Evolutionary conservation across 1,140 invertebrate species (phyloP).

Genomic region (Tetragonula clypearis): DNA sequence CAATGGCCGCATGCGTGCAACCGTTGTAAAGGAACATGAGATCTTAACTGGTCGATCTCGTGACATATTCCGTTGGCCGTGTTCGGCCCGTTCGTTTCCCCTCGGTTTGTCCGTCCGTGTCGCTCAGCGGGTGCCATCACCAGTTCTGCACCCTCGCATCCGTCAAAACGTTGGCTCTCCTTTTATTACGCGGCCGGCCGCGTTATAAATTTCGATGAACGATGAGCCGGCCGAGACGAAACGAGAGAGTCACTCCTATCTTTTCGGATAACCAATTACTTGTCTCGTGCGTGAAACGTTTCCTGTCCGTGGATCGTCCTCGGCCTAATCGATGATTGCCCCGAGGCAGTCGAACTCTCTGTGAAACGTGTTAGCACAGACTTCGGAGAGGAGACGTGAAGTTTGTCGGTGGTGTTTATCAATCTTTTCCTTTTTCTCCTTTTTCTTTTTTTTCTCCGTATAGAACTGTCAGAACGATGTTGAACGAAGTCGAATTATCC

Average conservation of each 20-base stretch:
- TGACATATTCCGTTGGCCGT: constrained; percentile 70
- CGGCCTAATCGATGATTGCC: constrained; percentile 10
- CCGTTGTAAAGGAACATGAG: constrained; percentile 72
- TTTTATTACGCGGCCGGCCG: constrained; percentile 62
- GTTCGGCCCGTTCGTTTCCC: constrained; percentile 46
- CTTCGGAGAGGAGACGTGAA: too few relatives aligned
- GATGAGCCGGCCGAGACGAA: constrained; percentile 36
- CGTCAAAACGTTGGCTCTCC: constrained; percentile 73
- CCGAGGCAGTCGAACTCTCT: too few relatives aligned
- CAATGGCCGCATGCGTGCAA: constrained; percentile 61
- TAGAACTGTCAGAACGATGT: too few relatives aligned
- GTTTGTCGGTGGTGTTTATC: too few relatives aligned
- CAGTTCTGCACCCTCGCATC: constrained; percentile 78
- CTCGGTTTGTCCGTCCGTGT: constrained; percentile 71
- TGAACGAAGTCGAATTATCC: too few relatives aligned
- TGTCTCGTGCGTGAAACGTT: constrained; percentile 32
- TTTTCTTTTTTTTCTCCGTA: too few relatives aligned
- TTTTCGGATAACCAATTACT: constrained; percentile 44
- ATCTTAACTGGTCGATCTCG: constrained; percentile 76
- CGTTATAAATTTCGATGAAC: constrained; percentile 65
- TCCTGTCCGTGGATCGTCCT: not conserved
- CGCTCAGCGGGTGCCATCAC: constrained; percentile 77
- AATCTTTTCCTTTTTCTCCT: too few relatives aligned
- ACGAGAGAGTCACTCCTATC: constrained; percentile 41
- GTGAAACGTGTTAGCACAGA: too few relatives aligned